Evolutionary conservation across 1,140 invertebrate species (phyloP).

Genomic region (Rhizoglyphus robini): DNA sequence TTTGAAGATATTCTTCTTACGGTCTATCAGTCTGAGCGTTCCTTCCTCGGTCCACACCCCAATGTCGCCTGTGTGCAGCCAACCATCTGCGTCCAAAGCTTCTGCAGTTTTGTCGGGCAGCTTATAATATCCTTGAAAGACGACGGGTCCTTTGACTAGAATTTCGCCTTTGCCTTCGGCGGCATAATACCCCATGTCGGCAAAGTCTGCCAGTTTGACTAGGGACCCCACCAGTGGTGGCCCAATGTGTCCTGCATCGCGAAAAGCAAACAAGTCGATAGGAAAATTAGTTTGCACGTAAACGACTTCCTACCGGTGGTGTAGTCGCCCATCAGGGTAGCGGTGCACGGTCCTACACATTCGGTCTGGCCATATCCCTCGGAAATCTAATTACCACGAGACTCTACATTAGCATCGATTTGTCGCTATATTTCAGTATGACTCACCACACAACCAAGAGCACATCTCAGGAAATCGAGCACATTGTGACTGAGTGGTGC

Average conservation of each 20-base stretch:
- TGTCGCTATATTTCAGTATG: not conserved
- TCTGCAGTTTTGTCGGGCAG: conserved; percentile 73
- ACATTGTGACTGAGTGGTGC: conserved; percentile 85
- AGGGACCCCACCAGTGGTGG: conserved; percentile 82
- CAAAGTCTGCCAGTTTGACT: conserved; percentile 85
- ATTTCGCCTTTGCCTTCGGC: conserved; percentile 59
- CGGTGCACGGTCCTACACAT: conserved; percentile 72
- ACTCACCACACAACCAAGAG: conserved; percentile 76
- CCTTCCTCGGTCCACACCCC: conserved; percentile 61
- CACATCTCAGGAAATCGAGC: conserved; percentile 79
- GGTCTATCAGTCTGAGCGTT: conserved; percentile 81
- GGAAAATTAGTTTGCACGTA: too few species aligned
- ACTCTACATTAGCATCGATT: too few species aligned
- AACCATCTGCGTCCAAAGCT: conserved; percentile 72
- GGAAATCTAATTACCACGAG: conserved; percentile 30
- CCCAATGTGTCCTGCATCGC: too few species aligned
- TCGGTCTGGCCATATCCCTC: conserved; percentile 97
- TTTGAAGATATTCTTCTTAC: conserved; percentile 64
- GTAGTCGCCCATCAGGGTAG: conserved; percentile 79
- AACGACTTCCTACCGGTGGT: too few species aligned
- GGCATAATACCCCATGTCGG: conserved; percentile 95
- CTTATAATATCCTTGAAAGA: conserved; percentile 64
- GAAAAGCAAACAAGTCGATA: conserved; percentile 15
- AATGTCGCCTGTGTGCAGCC: conserved; percentile 91
- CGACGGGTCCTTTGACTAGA: conserved; percentile 35